Evolutionary conservation across 1,140 invertebrate species (phyloP).

Genomic region (Platorchestia sp.): DNA sequence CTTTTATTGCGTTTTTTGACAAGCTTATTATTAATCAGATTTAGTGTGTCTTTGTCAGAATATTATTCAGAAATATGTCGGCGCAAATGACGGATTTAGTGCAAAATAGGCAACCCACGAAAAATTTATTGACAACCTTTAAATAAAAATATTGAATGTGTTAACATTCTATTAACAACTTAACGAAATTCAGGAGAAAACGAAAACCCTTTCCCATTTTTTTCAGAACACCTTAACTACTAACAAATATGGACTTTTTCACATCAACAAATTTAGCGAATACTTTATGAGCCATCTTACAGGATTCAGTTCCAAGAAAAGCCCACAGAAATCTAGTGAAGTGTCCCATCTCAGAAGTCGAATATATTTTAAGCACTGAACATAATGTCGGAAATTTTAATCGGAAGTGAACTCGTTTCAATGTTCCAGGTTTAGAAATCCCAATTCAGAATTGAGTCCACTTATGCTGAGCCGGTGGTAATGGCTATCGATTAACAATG

Average conservation of each 20-base stretch:
- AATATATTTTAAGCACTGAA: too few relatives aligned
- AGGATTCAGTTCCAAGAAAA: neutral
- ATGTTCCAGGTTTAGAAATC: neutral
- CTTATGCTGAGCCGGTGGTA: neutral
- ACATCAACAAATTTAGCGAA: neutral
- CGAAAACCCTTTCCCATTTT: neutral
- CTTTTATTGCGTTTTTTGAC: too few relatives aligned
- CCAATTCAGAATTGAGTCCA: neutral
- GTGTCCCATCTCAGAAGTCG: neutral
- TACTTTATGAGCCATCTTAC: neutral
- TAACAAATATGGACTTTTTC: neutral
- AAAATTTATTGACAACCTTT: neutral
- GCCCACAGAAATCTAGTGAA: neutral
- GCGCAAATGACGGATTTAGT: neutral
- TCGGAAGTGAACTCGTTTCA: neutral
- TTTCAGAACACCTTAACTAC: neutral
- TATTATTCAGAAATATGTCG: neutral
- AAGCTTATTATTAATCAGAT: neutral
- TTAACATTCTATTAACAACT: neutral
- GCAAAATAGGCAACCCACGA: neutral
- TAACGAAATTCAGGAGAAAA: neutral
- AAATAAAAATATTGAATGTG: neutral
- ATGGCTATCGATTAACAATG: neutral
- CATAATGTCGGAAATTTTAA: too few relatives aligned
- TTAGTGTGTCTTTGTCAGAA: neutral